Percentiles rank a stretch among this genome's conserved stretches.
phyloP scores from a whole-genome alignment of 2,888 invertebrate species.

The Protonemura montana region DNA sequence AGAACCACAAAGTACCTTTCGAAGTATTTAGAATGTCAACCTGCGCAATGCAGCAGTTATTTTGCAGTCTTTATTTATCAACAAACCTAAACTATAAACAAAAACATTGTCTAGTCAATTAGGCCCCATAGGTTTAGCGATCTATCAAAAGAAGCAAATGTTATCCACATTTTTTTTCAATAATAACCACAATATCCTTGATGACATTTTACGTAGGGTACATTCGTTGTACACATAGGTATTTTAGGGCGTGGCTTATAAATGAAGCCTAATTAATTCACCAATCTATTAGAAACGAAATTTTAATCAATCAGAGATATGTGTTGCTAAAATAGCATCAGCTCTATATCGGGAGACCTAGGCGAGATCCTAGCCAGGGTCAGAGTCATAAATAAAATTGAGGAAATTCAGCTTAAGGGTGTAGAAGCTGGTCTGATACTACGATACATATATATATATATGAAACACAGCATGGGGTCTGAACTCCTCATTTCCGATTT shows the following conservation, averaged over 20 bases:
- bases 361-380: neutral
- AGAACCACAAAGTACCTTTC: neutral
- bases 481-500: conserved; percentile 15
- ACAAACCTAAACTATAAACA: neutral
- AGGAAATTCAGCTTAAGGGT: neutral
- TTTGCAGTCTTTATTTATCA: neutral
- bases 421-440: neutral
- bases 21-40: neutral
- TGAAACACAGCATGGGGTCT: neutral
- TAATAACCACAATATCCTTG: neutral
- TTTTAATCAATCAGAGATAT: neutral
- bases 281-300: conserved; percentile 4
- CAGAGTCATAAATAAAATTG: neutral
- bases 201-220: neutral
- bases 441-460: too few relatives aligned
- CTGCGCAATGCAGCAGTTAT: neutral
- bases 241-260: neutral
- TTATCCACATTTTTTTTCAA: neutral
- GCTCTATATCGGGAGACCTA: neutral
- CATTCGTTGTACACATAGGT: neutral
- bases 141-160: neutral
- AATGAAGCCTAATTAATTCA: neutral
- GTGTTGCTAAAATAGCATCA: neutral
- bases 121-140: neutral
- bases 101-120: neutral